A percentile compares a stretch with the other conserved stretches of the same genome.
Conservation (phyloP, 1,140 invertebrate species). For the Macrocentrus cingulum region DNA sequence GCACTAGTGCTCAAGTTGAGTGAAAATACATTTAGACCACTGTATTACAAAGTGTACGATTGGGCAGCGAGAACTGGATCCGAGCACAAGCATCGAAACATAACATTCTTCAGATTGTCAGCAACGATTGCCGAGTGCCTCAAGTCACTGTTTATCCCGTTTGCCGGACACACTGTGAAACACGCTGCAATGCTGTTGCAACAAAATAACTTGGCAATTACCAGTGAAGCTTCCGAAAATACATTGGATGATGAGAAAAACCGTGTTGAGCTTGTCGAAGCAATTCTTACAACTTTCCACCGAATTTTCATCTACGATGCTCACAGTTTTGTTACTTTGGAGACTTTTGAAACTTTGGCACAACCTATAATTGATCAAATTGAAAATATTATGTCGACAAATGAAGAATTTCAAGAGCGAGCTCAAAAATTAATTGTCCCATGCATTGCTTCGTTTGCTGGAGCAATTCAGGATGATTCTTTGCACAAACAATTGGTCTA, state of each 20-base stretch:
- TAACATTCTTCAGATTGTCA: conserved; percentile 80
- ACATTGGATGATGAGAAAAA: conserved; percentile 61
- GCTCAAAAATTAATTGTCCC: conserved; percentile 69
- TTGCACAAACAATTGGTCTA: conserved; percentile 88
- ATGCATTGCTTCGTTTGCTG: conserved; percentile 78
- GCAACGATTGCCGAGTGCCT: conserved; percentile 77
- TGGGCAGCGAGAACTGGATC: conserved; percentile 71
- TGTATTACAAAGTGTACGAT: conserved; percentile 84
- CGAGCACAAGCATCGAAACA: conserved; percentile 65
- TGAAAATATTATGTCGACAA: conserved; percentile 75
- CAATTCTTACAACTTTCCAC: conserved; percentile 73
- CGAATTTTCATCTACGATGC: conserved; percentile 82
- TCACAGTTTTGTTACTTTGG: conserved; percentile 80
- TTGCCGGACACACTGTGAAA: conserved; percentile 82
- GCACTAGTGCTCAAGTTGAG: conserved; percentile 83
- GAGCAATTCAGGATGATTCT: conserved; percentile 79
- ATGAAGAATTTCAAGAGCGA: conserved; percentile 63
- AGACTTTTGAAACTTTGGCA: conserved; percentile 80
- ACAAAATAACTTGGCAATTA: conserved; percentile 46
- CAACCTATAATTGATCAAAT: conserved; percentile 85
- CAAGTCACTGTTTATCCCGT: conserved; percentile 85
- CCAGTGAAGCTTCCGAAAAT: conserved; percentile 52
- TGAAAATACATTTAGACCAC: conserved; percentile 81
- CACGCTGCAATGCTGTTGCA: conserved; percentile 73
- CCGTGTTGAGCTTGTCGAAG: conserved; percentile 65